Base-by-base conservation (phyloP, 1,140 invertebrate species). In the Pogonognathellus flavescens region DNA sequence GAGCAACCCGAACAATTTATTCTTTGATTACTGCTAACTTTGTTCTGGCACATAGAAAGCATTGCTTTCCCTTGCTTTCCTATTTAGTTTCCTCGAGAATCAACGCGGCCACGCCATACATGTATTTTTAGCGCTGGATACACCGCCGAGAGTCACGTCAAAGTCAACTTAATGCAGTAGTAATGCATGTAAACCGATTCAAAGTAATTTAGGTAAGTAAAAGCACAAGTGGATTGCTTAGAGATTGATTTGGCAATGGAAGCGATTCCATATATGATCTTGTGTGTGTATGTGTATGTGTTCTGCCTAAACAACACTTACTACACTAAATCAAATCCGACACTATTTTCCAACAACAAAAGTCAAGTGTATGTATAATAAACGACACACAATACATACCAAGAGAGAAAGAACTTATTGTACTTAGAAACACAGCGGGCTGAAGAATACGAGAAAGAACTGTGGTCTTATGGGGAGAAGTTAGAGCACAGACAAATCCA, bases 101-200 rank as follows among this genome's bases (percentile, higher is more conserved):
- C 14, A 55, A 55, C 20, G 11, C 0, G 1, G 20, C 60, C 60
- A 62, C 2, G 60, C 60, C 60, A 31, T n/a, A 11, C 18, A 20
- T n/a, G 59, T 60, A 25, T 25, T 25, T 66, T 66, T 66, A 55
- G 53, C 2, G 53, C 53, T 14, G 16, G 1, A 66, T 25, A 66
- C 62, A 66, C 31, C 31, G 31, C 31, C 31, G 31, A 41, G 14
- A 14, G 62, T 66, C 62, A 66, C 62, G 62, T 66, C 62, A 66
- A 66, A 66, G 22, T 66, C 62, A 66, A 20, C 62, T 66, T 31
- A 31, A 9, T 66, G 62, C 62, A 66, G 62, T 66, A 66, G 18
- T 20, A 14, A 66, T 7, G 20, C 10, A 66, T 25, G 25, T 66
- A 66, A 25, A 55, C 53, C 31, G 16, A 14, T 55, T 55, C 2